Evolutionary conservation across 2,888 invertebrate genomes (phyloP), one percentile per base, ranked within the genome.

Genomic region (Synanthedon andrenaeformis): DNA sequence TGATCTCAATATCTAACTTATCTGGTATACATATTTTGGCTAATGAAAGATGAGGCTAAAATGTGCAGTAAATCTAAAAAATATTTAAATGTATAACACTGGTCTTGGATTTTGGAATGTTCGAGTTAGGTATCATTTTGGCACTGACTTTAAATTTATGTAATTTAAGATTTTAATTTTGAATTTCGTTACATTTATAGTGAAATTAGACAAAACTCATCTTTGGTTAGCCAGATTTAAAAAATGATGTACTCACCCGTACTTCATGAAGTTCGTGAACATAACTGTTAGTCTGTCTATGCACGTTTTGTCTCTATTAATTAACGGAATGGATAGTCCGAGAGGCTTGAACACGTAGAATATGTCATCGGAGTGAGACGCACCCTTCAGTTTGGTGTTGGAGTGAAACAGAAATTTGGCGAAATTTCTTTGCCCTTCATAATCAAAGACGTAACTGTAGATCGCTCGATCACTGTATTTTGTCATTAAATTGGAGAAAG

Each of bases 331-430:
- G 12, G 70, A 52, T 23, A 82, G 51, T 0, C 83, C 85, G 2
- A 57, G 70, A 0, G 86, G 87, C 58, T 79, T 80, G 66, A 83
- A 86, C 41, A 83, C 54, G 66, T 87, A 87, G 65, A 86, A 84
- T 11, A 85, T 55, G 54, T 87, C 87, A 51, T 83, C 87, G 0
- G 78, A 71, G 57, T 87, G 87, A 0, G 80, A 70, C 0, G 82
- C 76, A 1, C 82, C 82, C 2, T 57, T 56, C 53, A 71, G 35
- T 0, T 56, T 54, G 3, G 64, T 41, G 1, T 61, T 54, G 3
- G 57, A 53, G 1, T 76, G 74, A 5, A 79, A 72, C 1, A 79
- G 48, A 1, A 58, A 55, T 56, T 75, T 82, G 0, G 74, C 77
- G 42, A 79, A 80, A 56, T 84, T 83, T 14, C 86, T 70, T 13